Percentiles rank a stretch among this genome's conserved stretches.
Evolutionary conservation across 2,888 invertebrate genomes (phyloP).

Genomic region (Cordilura impudica): DNA sequence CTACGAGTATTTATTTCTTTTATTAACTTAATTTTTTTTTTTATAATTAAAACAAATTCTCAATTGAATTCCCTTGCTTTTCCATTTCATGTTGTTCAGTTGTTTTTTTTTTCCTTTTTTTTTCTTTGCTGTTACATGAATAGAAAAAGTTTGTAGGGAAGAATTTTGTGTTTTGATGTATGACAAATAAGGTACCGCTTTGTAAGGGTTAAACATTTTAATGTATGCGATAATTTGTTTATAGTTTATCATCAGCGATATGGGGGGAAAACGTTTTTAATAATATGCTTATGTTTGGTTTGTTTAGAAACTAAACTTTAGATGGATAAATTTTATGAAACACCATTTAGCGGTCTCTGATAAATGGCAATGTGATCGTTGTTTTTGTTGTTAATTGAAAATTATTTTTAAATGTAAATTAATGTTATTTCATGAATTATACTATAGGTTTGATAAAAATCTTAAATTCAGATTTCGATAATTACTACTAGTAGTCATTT

Average conservation of each 20-base stretch:
- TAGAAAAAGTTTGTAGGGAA: slow-evolving; percentile 2
- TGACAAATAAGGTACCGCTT: slow-evolving; percentile 58
- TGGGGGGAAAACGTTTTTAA: slow-evolving; percentile 30
- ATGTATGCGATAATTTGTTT: slow-evolving; percentile 63
- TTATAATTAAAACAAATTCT: slow-evolving; percentile 61
- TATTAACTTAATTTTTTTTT: not conserved
- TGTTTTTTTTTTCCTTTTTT: not conserved
- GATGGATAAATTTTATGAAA: not conserved
- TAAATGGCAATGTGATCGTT: not conserved
- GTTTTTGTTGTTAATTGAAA: too few species aligned
- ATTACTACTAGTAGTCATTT: too few species aligned
- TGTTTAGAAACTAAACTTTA: not conserved
- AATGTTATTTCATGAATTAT: too few species aligned
- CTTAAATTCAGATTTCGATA: too few species aligned
- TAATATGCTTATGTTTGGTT: slow-evolving; percentile 11
- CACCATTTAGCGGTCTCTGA: not conserved
- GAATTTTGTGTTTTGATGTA: not conserved
- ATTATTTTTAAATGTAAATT: too few species aligned
- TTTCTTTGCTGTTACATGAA: slow-evolving; percentile 21
- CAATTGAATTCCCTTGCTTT: slow-evolving; percentile 53
- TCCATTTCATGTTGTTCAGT: not conserved
- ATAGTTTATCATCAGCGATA: slow-evolving; percentile 61
- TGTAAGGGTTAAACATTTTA: slow-evolving; percentile 62
- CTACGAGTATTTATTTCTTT: not conserved
- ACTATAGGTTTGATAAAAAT: too few species aligned